These are phyloP conservation scores for Leptinotarsa undecemlineata DNA, from an alignment of 1,140 invertebrate genomes.

Conservation along the genomic window DNA sequence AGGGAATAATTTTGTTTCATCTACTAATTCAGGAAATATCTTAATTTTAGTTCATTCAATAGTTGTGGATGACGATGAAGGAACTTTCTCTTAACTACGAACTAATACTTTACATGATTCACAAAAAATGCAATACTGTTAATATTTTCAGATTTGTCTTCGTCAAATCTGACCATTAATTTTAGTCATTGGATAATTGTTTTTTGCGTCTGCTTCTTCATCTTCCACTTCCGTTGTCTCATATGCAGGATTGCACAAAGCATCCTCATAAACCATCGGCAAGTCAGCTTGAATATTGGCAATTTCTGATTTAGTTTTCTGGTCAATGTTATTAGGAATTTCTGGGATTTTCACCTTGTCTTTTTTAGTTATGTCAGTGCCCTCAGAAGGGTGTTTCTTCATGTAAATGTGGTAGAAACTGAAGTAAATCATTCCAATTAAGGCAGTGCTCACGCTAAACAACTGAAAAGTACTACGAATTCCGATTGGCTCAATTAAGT, in stretches of 20 bases:
- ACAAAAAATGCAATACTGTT: neutral
- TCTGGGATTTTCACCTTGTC: constrained; percentile 35
- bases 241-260: constrained; percentile 47
- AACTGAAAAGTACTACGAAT: constrained; percentile 75
- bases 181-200: constrained; percentile 6
- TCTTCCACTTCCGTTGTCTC: constrained; percentile 48
- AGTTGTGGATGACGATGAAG: neutral
- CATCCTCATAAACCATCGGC: constrained; percentile 45
- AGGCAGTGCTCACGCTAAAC: constrained; percentile 65
- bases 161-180: constrained; percentile 1
- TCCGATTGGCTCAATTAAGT: constrained; percentile 73
- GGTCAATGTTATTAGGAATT: constrained; percentile 36
- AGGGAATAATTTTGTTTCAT: neutral
- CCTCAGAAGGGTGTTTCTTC: constrained; percentile 54
- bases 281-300: constrained; percentile 33
- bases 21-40: neutral
- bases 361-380: constrained; percentile 42
- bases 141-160: neutral
- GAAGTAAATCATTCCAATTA: constrained; percentile 72
- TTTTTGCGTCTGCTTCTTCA: constrained; percentile 28
- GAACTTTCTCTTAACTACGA: neutral
- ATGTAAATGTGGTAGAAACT: constrained; percentile 70
- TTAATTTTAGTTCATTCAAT: neutral
- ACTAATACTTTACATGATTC: neutral
- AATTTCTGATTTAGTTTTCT: constrained; percentile 30